phyloP scores from a whole-genome alignment of 2,113 vertebrate genomes.

The Coptodon bakossiorum region DNA sequence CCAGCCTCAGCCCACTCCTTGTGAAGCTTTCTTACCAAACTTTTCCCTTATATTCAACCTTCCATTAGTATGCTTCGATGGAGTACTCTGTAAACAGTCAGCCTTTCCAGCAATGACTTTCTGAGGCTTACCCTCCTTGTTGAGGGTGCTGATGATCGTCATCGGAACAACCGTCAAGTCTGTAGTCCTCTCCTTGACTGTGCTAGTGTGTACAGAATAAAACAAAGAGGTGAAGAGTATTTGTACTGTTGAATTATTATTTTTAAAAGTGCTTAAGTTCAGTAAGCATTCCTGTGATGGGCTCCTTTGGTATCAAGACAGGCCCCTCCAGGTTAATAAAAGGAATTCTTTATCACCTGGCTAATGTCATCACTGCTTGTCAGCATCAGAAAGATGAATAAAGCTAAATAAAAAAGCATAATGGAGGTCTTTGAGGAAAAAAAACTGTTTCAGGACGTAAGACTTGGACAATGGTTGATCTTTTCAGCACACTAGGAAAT shows the following conservation, averaged over 20 bases:
- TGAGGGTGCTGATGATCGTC: not conserved
- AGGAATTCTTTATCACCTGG: not conserved
- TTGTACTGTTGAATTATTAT: not conserved
- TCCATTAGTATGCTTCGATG: not conserved
- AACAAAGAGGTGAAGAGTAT: not conserved
- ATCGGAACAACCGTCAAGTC: not conserved
- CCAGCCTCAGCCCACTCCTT: not conserved
- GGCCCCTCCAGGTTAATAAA: not conserved
- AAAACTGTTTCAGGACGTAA: not conserved
- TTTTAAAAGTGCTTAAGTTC: not conserved
- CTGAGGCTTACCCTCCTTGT: not conserved
- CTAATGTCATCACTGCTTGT: not conserved
- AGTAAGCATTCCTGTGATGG: not conserved
- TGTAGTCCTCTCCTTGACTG: not conserved
- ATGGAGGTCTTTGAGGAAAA: not conserved
- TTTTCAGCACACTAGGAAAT: not conserved
- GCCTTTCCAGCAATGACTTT: not conserved
- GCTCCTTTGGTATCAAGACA: not conserved
- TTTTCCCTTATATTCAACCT: not conserved
- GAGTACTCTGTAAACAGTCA: not conserved
- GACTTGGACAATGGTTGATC: not conserved
- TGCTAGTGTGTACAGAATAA: not conserved
- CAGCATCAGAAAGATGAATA: not conserved
- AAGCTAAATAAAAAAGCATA: not conserved
- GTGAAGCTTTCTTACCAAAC: not conserved